Conservation (phyloP, 1,140 invertebrate species). For the Nasonia giraulti region DNA sequence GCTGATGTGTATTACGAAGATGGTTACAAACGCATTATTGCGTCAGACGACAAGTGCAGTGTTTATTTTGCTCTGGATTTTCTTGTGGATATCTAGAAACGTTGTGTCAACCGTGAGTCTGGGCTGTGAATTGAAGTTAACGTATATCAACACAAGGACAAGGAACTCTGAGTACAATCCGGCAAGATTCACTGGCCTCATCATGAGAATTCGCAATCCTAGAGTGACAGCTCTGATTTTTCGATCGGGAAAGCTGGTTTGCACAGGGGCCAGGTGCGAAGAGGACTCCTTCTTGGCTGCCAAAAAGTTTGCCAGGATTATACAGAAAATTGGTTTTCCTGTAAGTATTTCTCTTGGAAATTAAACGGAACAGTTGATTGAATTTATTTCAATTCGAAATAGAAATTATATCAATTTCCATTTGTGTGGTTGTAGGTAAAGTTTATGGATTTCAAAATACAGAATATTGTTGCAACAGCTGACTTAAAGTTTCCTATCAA, state of each 20-base stretch:
- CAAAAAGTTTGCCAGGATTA: constrained; percentile 97
- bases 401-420: constrained; percentile 48
- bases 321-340: constrained; percentile 98
- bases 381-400: neutral
- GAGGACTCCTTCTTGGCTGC: constrained; percentile 94
- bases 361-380: neutral
- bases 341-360: constrained; percentile 74
- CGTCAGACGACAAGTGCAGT: neutral
- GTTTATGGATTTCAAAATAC: constrained; percentile 98
- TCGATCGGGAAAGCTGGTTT: constrained; percentile 98
- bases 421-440: constrained; percentile 81
- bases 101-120: constrained; percentile 97
- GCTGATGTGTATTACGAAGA: neutral
- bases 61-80: neutral
- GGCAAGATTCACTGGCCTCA: constrained; percentile 96
- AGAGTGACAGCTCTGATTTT: constrained; percentile 98
- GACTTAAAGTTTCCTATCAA: constrained; percentile 98
- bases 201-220: constrained; percentile 98
- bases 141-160: constrained; percentile 95
- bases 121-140: constrained; percentile 89
- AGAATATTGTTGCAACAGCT: constrained; percentile 99
- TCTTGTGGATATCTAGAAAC: constrained; percentile 78
- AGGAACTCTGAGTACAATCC: constrained; percentile 99
- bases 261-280: constrained; percentile 98
- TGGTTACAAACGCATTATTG: neutral